Evolutionary conservation across 2,113 vertebrate genomes (phyloP), one percentile per base, ranked within the genome.

Genomic region (Amphilophus citrinellus): DNA sequence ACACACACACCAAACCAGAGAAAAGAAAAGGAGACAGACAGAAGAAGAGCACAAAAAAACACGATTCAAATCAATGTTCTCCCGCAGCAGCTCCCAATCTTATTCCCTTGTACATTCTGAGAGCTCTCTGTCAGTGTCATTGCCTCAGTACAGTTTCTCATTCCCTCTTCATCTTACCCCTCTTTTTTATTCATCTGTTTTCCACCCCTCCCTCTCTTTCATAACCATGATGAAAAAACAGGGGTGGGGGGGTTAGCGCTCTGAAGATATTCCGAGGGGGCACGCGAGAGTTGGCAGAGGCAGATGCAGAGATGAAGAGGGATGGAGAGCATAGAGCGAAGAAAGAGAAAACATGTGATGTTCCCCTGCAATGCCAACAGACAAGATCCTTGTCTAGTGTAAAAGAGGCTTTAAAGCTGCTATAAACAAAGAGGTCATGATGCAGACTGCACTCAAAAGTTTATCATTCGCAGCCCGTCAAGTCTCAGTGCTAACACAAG

Each of bases 171-270:
- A 91, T 93, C 92, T 91, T 76, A 68, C 84, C 75, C 88, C 84
- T 42, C 83, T 84, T 88, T 90, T 91, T 90, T 93, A 93, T 93
- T 93, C 90, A 91, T 94, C 88, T 85, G 77, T 87, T 60, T 76
- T 20, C 22, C 77, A 71, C 71, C 71, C 76, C 80, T 76, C 79
- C 60, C 56, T 47, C 61, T 76, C 89, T 88, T 90, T 92, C 91
- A 91, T 91, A 93, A 86, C 89, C 90, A 88, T 87, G 82, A 94
- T 92, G 84, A 90, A 93, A 92, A 93, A 92, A 87, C 1, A 37
- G 61, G 44, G 42, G 68, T 63, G n/a, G 78, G 22, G 65, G 65
- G 37, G 37, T 39, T 39, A 39, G 37, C 2, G 32, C 87, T 93
- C 76, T 89, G 83, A 91, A 90, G 91, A 91, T 92, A 91, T 89